Evolutionary conservation across 2,113 vertebrate species (phyloP).

Genomic region (Pao palembangensis): DNA sequence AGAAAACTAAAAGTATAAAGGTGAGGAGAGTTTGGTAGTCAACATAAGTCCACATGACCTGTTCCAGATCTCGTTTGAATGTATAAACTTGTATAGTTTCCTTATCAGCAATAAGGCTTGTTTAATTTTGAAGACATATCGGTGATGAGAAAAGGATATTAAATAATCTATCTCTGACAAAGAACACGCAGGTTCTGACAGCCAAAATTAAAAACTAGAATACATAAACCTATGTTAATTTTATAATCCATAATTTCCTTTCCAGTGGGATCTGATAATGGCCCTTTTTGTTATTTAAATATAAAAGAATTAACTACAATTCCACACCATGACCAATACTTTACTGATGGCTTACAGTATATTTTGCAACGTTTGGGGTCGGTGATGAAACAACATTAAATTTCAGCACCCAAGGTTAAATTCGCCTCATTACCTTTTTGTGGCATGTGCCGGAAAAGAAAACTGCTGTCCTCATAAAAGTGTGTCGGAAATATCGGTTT

Average conservation of each 20-base stretch:
- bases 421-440: too few species aligned
- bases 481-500: neutral
- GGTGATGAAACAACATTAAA: too few species aligned
- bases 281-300: too few species aligned
- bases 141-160: neutral
- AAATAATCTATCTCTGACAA: conserved; percentile 7
- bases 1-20: neutral
- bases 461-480: neutral
- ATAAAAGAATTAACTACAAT: too few species aligned
- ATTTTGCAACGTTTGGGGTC: too few species aligned
- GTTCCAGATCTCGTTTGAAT: conserved; percentile 12
- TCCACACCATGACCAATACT: too few species aligned
- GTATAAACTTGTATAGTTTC: neutral
- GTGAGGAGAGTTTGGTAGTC: neutral
- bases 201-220: conserved; percentile 2
- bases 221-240: neutral
- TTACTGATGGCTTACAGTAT: too few species aligned
- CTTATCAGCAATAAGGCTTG: conserved; percentile 19
- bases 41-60: neutral
- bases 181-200: conserved; percentile 3
- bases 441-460: neutral
- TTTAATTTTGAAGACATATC: conserved; percentile 4
- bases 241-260: too few species aligned
- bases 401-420: too few species aligned
- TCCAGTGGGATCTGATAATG: too few species aligned